These are phyloP conservation scores for Amphipoea lucens DNA, from an alignment of 2,888 invertebrate species.

Conservation along the genomic window DNA sequence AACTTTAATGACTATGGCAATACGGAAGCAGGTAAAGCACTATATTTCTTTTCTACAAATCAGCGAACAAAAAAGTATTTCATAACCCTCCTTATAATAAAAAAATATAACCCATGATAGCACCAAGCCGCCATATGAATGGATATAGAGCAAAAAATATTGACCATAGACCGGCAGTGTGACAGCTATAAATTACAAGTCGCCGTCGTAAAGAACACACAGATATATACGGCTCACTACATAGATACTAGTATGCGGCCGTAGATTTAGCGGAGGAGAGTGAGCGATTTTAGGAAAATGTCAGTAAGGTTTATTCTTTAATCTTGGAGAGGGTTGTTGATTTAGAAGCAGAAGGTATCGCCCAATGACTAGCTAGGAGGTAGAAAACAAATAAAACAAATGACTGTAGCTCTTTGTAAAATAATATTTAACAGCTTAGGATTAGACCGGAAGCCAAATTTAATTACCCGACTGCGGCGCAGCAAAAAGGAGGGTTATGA, in stretches of 20 bases:
- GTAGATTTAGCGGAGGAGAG: conserved; percentile 13
- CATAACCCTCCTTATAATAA: conserved; percentile 32
- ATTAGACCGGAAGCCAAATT: not conserved
- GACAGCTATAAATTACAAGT: conserved; percentile 82
- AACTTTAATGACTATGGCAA: conserved; percentile 10
- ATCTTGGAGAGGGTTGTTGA: not conserved
- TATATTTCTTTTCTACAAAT: conserved; percentile 14
- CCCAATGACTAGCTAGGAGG: not conserved
- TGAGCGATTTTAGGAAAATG: not conserved
- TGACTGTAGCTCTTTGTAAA: not conserved
- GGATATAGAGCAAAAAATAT: conserved; percentile 77
- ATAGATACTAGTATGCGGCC: conserved; percentile 53
- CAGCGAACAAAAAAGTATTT: conserved; percentile 17
- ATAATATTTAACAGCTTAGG: not conserved
- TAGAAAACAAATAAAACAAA: not conserved
- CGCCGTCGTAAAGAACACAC: conserved; percentile 75
- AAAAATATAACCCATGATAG: conserved; percentile 54
- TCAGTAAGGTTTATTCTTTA: not conserved
- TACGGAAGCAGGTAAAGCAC: conserved; percentile 16
- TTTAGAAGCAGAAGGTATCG: not conserved
- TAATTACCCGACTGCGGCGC: too few species aligned
- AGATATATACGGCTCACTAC: conserved; percentile 64
- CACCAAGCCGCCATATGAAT: conserved; percentile 57
- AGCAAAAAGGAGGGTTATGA: too few species aligned
- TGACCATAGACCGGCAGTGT: conserved; percentile 72